A percentile compares a stretch with the other conserved stretches of the same genome.
Conservation (phyloP, 2,113 vertebrate genomes). For the Tiliqua scincoides region DNA sequence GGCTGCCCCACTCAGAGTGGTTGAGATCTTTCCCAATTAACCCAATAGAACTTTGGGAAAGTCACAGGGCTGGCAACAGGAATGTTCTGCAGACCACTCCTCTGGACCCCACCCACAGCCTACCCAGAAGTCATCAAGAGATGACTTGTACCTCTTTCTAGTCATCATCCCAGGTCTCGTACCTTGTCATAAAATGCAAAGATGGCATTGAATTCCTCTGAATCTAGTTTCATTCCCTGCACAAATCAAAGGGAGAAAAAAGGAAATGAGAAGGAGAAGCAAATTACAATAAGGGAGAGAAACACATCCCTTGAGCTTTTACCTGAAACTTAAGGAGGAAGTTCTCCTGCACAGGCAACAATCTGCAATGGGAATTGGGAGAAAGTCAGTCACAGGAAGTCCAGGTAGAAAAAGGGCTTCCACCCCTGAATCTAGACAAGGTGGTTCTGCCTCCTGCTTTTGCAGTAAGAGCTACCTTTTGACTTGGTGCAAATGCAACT, state of each 20-base stretch:
- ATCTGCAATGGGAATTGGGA: slow-evolving; percentile 75
- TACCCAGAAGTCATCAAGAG: accelerated
- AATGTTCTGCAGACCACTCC: accelerated
- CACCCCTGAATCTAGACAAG: background rate
- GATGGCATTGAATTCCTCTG: slow-evolving; percentile 92
- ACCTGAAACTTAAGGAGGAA: slow-evolving; percentile 98
- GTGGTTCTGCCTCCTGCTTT: background rate
- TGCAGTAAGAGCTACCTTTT: no score
- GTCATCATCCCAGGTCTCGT: slow-evolving; percentile 16
- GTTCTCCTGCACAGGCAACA: slow-evolving; percentile 96
- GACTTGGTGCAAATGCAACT: background rate
- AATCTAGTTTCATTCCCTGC: slow-evolving; percentile 90
- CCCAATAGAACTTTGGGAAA: no score
- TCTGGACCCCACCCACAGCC: background rate
- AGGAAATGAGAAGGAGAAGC: background rate
- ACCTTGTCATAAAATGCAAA: slow-evolving; percentile 96
- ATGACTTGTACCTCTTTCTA: background rate
- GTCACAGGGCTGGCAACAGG: background rate
- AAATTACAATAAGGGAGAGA: background rate
- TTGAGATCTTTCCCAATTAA: no score
- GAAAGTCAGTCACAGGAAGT: background rate
- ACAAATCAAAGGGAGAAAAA: background rate
- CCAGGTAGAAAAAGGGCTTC: accelerated
- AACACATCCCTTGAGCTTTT: slow-evolving; percentile 25
- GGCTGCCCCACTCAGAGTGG: no score